Base-by-base conservation (phyloP, 2,113 vertebrate species). In the Dicerorhinus sumatrensis region DNA sequence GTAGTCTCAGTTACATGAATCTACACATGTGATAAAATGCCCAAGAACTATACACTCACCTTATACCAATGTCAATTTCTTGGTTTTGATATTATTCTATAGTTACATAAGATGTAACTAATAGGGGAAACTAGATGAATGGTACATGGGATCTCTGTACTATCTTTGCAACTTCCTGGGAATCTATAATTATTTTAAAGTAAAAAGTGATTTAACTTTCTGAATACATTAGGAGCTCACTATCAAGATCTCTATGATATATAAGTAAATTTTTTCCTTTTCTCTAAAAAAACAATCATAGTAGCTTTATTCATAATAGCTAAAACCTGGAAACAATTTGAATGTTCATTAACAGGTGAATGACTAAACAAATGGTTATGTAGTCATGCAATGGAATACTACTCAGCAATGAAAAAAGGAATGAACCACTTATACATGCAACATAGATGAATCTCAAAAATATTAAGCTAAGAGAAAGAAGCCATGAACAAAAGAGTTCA, bases 381-480 rank as follows among this genome's bases (percentile, higher is more conserved):
- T 23, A 85, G n/a, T 81, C 39, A 58, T 39, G 75, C 23, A 75
- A 88, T 14, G 14, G n/a, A 94, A 56, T 17, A 33, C 42, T 85
- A 48, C 1, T 36, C 58, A 80, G 10, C 46, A 91, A 81, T 58
- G 42, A 60, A 77, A 62, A 82, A 75, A 89, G 67, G 33, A 84
- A 63, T 93, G 63, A 60, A 56, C 12, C 17, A 63, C 42, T 51
- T n/a, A 42, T 21, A 54, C 11, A 29, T 3, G 70, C 29, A 93
- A 72, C 10, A 39, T 48, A 16, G 51, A n/a, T 76, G 39, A 80
- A 93, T 84, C n/a, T 84, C 21, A 96, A 84, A 96, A 85, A 79
- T 33, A 89, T 16, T 82, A 67, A 96, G 46, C 29, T 63, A 51
- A 56, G 33, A 54, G 51, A 79, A 79, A 95, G 62, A 82, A 82